Evolutionary conservation across 1,140 invertebrate genomes (phyloP), one percentile per base, ranked within the genome.

Genomic region (Ceratitis capitata): DNA sequence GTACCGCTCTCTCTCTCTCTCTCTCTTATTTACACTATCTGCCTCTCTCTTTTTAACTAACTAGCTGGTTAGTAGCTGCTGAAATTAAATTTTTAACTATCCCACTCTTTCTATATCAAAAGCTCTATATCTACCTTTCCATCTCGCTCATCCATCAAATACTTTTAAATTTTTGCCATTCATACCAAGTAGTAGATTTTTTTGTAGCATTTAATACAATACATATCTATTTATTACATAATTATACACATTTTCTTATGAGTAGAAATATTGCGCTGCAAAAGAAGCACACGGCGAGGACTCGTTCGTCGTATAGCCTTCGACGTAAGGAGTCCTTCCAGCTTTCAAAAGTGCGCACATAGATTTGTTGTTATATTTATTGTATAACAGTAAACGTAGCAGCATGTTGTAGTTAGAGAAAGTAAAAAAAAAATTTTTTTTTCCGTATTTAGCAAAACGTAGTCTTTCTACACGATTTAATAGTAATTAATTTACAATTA

Each of bases 181-280:
- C 82, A 53, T 29, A 53, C 47, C 51, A 39, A 35, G 82, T 83
- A 83, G 47, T 83, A 45, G 69, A 45, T 78, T 78, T 78, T 35
- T 78, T 78, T 23, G 69, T 78, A 78, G 69, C 69, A 78, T 78
- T 45, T 78, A n/a, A 45, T 45, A 78, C 69, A 78, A 19, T 78
- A 23, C 69, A 78, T 78, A 78, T 10, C 7, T 23, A 26, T 26
- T 9, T 39, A n/a, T 10, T 56, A 61, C 26, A 61, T 61, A 9
- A 19, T 4, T 78, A 78, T 78, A 45, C 9, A 78, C 29, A 45
- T 26, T 78, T 35, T 42, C 45, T 45, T 78, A 78, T 45, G 14
- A n/a, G 2, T 56, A 23, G 19, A 56, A 56, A 47, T 47, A n/a
- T 78, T 45, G 32, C 23, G 69, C 69, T 26, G 69, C 4, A 42